Conservation (phyloP, 2,797 vertebrate genomes). For the Sus cebifrons region DNA sequence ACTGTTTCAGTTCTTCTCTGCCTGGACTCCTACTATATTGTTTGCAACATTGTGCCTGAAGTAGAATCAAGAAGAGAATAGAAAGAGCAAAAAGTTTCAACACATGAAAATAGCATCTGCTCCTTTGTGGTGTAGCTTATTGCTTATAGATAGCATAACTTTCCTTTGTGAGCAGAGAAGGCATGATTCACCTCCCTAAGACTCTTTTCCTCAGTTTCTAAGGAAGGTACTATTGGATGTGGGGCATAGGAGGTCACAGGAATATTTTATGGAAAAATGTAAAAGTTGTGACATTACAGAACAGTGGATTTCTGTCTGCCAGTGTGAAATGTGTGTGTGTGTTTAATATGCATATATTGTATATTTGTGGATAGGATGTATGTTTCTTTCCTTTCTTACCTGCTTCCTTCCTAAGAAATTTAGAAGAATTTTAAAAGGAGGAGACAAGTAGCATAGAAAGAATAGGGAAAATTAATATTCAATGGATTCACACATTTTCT, state of each 20-base stretch:
- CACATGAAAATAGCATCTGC: not conserved
- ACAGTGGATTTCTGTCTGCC: not conserved
- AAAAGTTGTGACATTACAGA: not conserved
- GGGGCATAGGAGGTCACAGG: not conserved
- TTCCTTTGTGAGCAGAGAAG: not conserved
- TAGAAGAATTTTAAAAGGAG: constrained; percentile 29
- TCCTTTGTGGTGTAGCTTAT: not conserved
- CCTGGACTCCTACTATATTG: fast-evolving
- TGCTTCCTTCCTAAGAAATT: constrained; percentile 51
- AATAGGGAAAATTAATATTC: constrained; percentile 67
- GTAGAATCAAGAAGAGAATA: not conserved
- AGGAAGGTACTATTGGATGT: not conserved
- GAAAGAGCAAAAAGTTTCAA: not conserved
- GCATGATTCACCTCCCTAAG: not conserved
- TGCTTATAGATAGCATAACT: not conserved
- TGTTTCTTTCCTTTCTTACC: not conserved
- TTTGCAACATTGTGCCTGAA: not conserved
- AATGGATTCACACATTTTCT: constrained; percentile 1
- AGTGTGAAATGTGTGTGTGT: not conserved
- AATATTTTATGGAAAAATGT: constrained; percentile 35
- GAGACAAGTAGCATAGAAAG: not conserved
- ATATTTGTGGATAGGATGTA: not conserved
- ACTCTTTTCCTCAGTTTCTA: not conserved
- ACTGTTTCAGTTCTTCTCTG: not conserved
- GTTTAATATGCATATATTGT: not conserved